Conservation (phyloP, 2,113 vertebrate species). For the Cyanoramphus novaezelandiae region DNA sequence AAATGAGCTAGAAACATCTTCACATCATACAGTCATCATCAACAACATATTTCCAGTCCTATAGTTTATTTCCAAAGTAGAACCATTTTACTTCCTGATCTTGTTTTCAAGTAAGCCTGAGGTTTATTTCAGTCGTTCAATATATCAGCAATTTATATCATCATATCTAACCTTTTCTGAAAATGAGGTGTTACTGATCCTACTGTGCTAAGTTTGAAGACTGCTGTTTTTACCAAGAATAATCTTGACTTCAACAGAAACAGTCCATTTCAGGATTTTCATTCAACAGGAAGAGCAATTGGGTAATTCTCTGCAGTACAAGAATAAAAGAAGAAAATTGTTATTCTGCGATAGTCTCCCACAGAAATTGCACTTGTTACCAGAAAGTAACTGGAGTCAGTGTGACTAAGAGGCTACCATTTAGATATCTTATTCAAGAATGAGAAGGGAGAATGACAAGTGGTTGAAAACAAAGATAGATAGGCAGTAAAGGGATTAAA, state of each 20-base stretch:
- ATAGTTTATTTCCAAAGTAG: not conserved
- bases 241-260: conserved; percentile 9
- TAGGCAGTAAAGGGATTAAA: not conserved
- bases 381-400: not conserved
- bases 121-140: not conserved
- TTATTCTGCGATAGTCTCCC: not conserved
- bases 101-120: not conserved
- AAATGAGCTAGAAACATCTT: not conserved
- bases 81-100: not conserved
- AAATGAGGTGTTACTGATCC: not conserved
- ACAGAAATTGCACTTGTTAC: not conserved
- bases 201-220: not conserved
- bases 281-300: not conserved
- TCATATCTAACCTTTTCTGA: not conserved
- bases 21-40: not conserved
- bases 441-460: not conserved
- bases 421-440: not conserved
- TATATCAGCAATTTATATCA: not conserved
- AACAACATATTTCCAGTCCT: not conserved
- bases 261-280: conserved; percentile 26
- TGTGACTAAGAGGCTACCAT: not conserved
- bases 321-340: not conserved
- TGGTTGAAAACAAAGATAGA: not conserved
- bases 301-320: not conserved
- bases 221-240: not conserved